A percentile compares a stretch with the other conserved stretches of the same genome.
These are phyloP conservation scores for Deilephila porcellus DNA, from an alignment of 2,888 invertebrate species.

Conservation along the genomic window DNA sequence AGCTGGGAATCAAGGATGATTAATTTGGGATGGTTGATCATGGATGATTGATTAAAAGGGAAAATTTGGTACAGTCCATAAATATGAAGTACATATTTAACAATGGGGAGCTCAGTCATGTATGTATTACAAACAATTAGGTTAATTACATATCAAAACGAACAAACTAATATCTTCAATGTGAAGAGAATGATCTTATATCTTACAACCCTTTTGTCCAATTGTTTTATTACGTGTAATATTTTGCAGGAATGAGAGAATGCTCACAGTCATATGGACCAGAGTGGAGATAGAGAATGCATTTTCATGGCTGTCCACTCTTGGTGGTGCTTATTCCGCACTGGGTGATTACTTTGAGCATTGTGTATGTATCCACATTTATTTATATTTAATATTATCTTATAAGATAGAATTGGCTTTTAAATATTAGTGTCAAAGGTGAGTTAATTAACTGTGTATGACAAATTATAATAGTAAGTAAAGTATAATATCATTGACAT, in stretches of 20 bases:
- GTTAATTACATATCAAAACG: too few species aligned
- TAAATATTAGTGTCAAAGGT: not conserved
- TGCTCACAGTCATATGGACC: slow-evolving; percentile 80
- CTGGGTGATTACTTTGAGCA: slow-evolving; percentile 93
- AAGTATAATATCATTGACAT: too few species aligned
- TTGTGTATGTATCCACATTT: slow-evolving; percentile 86
- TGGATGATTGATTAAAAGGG: too few species aligned
- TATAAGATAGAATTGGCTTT: not conserved
- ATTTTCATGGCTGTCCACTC: slow-evolving; percentile 97
- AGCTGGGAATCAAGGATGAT: too few species aligned
- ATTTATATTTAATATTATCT: not conserved
- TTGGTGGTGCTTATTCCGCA: slow-evolving; percentile 98
- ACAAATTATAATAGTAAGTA: not conserved
- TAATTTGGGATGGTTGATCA: too few species aligned
- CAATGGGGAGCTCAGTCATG: too few species aligned
- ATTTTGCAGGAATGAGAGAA: slow-evolving; percentile 74
- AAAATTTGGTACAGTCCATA: too few species aligned
- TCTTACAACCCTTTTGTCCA: too few species aligned
- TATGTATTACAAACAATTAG: too few species aligned
- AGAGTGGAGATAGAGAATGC: slow-evolving; percentile 91
- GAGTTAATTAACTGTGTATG: not conserved
- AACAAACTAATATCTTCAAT: too few species aligned
- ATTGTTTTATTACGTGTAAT: not conserved
- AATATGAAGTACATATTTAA: too few species aligned
- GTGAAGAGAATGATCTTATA: too few species aligned